Percentiles rank a stretch among this genome's conserved stretches.
Evolutionary conservation across 2,113 vertebrate genomes (phyloP).

Genomic region (Zosterops japonicus): DNA sequence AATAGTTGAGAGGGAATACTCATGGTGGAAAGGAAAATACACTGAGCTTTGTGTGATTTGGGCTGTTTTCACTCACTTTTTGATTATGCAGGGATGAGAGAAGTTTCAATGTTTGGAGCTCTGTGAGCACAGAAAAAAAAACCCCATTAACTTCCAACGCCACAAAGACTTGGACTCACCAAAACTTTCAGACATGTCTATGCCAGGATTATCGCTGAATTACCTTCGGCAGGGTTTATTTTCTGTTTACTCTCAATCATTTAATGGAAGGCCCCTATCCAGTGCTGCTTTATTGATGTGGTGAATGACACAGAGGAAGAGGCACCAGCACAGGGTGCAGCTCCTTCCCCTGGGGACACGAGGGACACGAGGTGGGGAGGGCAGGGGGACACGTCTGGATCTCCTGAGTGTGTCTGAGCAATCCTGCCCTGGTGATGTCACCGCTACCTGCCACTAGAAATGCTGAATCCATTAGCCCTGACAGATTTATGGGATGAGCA

Average conservation of each 20-base stretch:
- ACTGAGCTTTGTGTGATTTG: background rate
- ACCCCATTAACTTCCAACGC: background rate
- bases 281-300: fast-evolving
- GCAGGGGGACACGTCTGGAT: background rate
- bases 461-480: background rate
- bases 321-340: background rate
- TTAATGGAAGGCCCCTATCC: fast-evolving
- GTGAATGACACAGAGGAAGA: background rate
- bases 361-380: background rate
- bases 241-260: background rate
- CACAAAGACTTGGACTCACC: background rate
- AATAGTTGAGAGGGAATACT: background rate
- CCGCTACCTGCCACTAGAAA: constrained; percentile 7
- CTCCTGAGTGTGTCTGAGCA: background rate
- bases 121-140: background rate
- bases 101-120: constrained; percentile 28
- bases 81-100: background rate
- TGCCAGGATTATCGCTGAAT: background rate
- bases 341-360: background rate
- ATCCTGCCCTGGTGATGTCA: constrained; percentile 27
- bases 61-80: background rate
- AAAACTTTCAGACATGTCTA: fast-evolving
- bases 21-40: background rate
- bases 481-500: constrained; percentile 12
- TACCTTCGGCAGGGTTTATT: background rate